Base-by-base conservation (phyloP, 2,888 invertebrate species). In the Tridacna crocea region DNA sequence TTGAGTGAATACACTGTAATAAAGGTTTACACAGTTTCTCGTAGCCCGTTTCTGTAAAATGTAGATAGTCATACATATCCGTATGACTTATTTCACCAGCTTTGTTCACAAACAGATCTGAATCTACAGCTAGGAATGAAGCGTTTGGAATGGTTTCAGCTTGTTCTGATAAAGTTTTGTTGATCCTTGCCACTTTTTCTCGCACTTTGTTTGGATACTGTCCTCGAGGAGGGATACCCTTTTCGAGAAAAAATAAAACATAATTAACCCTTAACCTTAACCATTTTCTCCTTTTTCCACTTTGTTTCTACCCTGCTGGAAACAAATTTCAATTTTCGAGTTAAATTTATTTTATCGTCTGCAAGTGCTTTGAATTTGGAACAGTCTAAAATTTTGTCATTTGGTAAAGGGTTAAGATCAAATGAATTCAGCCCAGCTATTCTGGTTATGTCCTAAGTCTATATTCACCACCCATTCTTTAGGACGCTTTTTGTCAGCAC, bases 1-100 rank as follows among this genome's bases (percentile, higher is more conserved):
- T 68, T 74, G 90, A 90, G 83, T 94, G 93, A 46, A 94, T 88
- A 83, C 92, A 91, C 24, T 94, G 94, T 55, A 93, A 84, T 12
- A 94, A 85, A 0, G 94, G 93, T 65, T 94, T 94, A 66, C 91
- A 91, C 10, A 94, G 81, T 95, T 98, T 98, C 92, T 96, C 96
- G 94, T 97, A 97, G 75, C 98, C 98, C 72, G 96, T 96, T 94
- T 97, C 83, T 2, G 98, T 98, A 80, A 98, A 96, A 92, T 98
- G 97, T 73, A 98, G 96, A 95, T 98, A 98, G 95, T 98, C 98
- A 93, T 97, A 97, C 97, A 98, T 97, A 93, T 98, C 98, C 92
- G 97, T 97, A 93, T 97, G 97, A 93, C 97, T 97, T 81, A 98
- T 98, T 70, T 96, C 96, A 6, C 97, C 95, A 1, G 80, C 72